phyloP scores from a whole-genome alignment of 2,797 vertebrate species.

The Craterocephalus amniculus region DNA sequence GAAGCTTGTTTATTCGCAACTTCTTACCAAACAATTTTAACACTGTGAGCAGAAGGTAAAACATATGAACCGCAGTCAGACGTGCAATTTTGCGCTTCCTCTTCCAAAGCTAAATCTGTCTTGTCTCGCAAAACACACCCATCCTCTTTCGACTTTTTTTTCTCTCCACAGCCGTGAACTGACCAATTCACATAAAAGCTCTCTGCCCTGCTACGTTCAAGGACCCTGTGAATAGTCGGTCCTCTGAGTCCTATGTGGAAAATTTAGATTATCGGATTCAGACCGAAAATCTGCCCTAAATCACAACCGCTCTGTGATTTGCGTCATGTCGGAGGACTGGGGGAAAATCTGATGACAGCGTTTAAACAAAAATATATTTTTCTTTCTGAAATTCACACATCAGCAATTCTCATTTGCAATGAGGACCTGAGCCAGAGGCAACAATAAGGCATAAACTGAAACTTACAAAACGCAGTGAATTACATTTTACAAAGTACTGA shows the following conservation, averaged over 20 bases:
- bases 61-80: constrained; percentile 69
- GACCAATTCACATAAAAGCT: constrained; percentile 52
- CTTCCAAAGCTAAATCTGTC: constrained; percentile 69
- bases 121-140: constrained; percentile 69
- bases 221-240: constrained; percentile 1
- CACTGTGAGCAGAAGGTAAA: constrained; percentile 50
- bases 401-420: too few relatives aligned
- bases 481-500: too few relatives aligned
- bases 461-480: too few relatives aligned
- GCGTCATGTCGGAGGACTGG: too few relatives aligned
- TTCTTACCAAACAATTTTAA: constrained; percentile 46
- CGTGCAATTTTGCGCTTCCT: constrained; percentile 58
- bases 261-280: background rate
- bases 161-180: constrained; percentile 38
- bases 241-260: too few relatives aligned
- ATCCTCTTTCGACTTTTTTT: constrained; percentile 30
- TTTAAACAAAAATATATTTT: too few relatives aligned
- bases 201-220: constrained; percentile 28
- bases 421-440: too few relatives aligned
- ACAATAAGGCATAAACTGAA: too few relatives aligned
- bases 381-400: too few relatives aligned
- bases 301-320: too few relatives aligned
- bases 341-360: too few relatives aligned
- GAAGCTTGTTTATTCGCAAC: constrained; percentile 32
- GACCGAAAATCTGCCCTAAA: too few relatives aligned